Percentiles rank a stretch among this genome's conserved stretches.
These are phyloP conservation scores for Drosophila pullipes DNA, from an alignment of 2,888 invertebrate genomes.

Conservation along the genomic window DNA sequence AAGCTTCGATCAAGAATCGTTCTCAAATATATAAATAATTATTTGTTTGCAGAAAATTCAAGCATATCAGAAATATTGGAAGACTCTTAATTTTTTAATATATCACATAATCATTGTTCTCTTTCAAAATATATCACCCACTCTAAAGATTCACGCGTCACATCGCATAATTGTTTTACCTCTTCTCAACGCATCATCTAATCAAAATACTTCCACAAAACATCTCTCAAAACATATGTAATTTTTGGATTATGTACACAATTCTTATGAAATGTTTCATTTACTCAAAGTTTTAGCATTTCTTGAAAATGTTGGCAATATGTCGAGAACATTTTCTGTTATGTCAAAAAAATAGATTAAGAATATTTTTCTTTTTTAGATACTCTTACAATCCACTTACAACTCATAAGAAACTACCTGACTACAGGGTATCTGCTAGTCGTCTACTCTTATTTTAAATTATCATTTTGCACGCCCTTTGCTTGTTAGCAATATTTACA, in stretches of 20 bases:
- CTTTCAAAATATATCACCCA: neutral
- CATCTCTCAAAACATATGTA: no score
- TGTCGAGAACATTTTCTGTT: no score
- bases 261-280: no score
- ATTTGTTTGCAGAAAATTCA: neutral
- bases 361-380: neutral
- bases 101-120: neutral
- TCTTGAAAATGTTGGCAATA: no score
- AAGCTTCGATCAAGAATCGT: neutral
- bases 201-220: no score
- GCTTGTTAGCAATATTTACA: conserved; percentile 55
- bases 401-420: no score
- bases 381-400: neutral
- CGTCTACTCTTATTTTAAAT: neutral
- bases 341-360: neutral
- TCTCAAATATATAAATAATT: neutral
- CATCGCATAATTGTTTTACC: neutral
- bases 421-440: conserved; percentile 11
- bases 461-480: conserved; percentile 24
- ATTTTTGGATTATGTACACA: neutral
- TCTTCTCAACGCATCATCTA: neutral
- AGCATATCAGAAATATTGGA: neutral
- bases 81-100: neutral
- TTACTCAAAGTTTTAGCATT: no score
- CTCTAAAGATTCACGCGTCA: neutral